Percentiles rank a stretch among this genome's conserved stretches.
These are phyloP conservation scores for Metallyticus violacea DNA, from an alignment of 2,888 invertebrate genomes.

Conservation along the genomic window DNA sequence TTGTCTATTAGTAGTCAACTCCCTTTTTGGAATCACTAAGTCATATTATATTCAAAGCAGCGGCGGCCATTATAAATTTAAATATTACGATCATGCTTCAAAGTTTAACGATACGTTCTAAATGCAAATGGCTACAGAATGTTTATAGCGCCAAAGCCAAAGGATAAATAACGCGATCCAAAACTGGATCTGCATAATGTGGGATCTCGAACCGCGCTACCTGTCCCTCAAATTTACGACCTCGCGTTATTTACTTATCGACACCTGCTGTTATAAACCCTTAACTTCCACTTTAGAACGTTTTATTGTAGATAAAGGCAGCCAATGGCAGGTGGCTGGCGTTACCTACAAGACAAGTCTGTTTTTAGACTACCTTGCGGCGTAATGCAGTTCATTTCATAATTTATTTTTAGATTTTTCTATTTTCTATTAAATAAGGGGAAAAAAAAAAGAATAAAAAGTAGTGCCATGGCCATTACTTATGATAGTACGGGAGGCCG, in stretches of 20 bases:
- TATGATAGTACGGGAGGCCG: too few species aligned
- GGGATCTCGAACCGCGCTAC: background rate
- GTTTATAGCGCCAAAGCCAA: background rate
- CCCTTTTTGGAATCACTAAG: background rate
- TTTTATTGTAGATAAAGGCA: background rate
- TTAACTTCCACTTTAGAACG: too few species aligned
- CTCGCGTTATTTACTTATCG: background rate
- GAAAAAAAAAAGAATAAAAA: too few species aligned
- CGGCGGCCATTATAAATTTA: background rate
- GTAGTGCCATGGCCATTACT: too few species aligned
- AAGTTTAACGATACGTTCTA: background rate
- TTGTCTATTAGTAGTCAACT: background rate
- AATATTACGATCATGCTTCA: background rate
- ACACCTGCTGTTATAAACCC: background rate
- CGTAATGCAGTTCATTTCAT: too few species aligned
- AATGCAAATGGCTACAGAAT: background rate
- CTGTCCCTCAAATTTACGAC: background rate
- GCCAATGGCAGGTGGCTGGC: background rate
- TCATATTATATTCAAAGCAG: background rate
- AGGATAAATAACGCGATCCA: background rate
- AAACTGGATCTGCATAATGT: background rate
- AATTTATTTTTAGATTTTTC: too few species aligned
- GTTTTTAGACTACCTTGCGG: background rate
- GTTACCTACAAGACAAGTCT: background rate
- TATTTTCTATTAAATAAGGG: too few species aligned